Conservation (phyloP, 2,113 vertebrate species). For the Tachycineta bicolor region DNA sequence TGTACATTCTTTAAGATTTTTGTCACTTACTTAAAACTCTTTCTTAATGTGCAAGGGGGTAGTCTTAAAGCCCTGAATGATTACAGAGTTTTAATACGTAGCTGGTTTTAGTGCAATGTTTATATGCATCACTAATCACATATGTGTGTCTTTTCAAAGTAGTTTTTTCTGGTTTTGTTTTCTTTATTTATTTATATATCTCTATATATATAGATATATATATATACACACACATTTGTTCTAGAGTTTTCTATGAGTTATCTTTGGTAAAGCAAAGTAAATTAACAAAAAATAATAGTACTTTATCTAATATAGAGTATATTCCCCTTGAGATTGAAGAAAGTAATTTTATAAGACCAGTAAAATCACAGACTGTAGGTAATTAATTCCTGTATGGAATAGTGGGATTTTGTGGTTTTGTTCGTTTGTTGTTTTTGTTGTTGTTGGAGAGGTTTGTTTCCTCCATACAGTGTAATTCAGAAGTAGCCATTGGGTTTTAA, state of each 20-base stretch:
- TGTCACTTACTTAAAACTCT: neutral
- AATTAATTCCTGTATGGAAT: neutral
- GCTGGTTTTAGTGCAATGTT: neutral
- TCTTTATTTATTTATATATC: too few relatives aligned
- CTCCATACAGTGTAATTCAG: neutral
- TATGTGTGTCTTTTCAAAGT: neutral
- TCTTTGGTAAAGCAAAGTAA: neutral
- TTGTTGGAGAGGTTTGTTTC: neutral
- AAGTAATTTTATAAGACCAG: neutral
- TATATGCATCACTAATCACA: neutral
- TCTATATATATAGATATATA: fast-evolving
- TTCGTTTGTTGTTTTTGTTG: neutral
- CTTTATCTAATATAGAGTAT: neutral
- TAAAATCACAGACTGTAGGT: neutral
- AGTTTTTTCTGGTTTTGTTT: neutral
- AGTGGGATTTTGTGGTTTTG: neutral
- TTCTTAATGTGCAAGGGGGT: neutral
- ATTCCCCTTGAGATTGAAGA: neutral
- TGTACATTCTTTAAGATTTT: neutral
- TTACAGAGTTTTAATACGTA: neutral
- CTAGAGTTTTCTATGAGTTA: neutral
- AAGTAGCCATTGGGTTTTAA: neutral
- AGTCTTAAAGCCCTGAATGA: neutral
- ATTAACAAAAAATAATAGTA: neutral
- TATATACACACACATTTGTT: fast-evolving